These are phyloP conservation scores for Poeciliopsis retropinna DNA, from an alignment of 2,113 vertebrate genomes.

Conservation along the genomic window DNA sequence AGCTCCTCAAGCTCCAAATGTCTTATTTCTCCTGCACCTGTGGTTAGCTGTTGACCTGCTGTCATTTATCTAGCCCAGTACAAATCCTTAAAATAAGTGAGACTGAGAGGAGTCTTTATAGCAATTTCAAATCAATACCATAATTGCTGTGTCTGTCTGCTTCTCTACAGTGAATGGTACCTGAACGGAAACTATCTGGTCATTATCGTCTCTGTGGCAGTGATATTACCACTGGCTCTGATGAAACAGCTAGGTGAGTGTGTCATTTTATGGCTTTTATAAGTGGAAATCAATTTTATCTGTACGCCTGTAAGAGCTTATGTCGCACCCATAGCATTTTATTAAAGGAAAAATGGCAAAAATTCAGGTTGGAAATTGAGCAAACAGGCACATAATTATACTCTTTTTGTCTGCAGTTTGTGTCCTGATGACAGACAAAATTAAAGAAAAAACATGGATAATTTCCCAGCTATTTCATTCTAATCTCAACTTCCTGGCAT, in stretches of 20 bases:
- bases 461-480: neutral
- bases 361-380: conserved; percentile 21
- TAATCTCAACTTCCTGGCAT: neutral
- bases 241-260: conserved; percentile 95
- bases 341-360: neutral
- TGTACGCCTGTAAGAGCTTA: neutral
- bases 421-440: conserved; percentile 27
- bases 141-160: conserved; percentile 37
- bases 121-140: conserved; percentile 25
- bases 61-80: neutral
- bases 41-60: neutral
- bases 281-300: neutral
- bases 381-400: conserved; percentile 2
- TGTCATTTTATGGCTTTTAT: neutral
- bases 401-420: neutral
- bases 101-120: conserved; percentile 22
- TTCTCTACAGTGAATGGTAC: conserved; percentile 86
- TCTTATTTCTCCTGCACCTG: neutral
- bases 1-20: neutral
- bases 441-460: neutral
- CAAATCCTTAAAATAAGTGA: conserved; percentile 6
- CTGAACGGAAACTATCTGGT: conserved; percentile 90
- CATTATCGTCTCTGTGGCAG: conserved; percentile 84
- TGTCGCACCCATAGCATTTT: neutral
- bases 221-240: conserved; percentile 94